Percentiles rank a stretch among this genome's conserved stretches.
These are phyloP conservation scores for Brachionus rotundiformis DNA, from an alignment of 1,140 invertebrate genomes.

Conservation along the genomic window DNA sequence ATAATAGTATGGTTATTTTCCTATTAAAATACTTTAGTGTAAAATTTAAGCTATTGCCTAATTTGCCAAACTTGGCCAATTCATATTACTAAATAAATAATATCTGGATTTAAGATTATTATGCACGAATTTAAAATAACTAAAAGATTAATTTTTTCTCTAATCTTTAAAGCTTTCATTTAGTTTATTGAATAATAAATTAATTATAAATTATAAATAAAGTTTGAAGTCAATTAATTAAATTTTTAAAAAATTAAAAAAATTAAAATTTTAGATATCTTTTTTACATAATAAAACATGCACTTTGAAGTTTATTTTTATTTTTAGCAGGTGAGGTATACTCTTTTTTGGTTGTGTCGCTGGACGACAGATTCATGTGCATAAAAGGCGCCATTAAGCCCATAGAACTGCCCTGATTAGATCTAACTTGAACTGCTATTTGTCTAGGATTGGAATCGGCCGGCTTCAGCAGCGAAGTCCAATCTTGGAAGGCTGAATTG, in stretches of 20 bases:
- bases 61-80: too few species aligned
- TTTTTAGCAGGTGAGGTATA: neutral
- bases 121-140: too few species aligned
- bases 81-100: neutral
- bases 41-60: too few species aligned
- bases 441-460: neutral
- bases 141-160: too few species aligned
- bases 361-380: neutral
- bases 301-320: conserved; percentile 5
- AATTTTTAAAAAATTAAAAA: too few species aligned
- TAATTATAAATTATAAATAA: too few species aligned
- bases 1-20: too few species aligned
- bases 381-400: neutral
- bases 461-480: neutral
- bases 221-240: too few species aligned
- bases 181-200: too few species aligned
- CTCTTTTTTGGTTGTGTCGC: neutral
- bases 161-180: too few species aligned
- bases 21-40: too few species aligned
- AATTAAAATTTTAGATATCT: too few species aligned
- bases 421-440: neutral
- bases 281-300: conserved; percentile 17
- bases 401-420: neutral
- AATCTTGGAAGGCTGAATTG: neutral
- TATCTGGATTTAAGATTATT: conserved; percentile 8